A percentile compares a stretch with the other conserved stretches of the same genome.
Conservation (phyloP, 2,113 vertebrate species). For the Passer montanus region DNA sequence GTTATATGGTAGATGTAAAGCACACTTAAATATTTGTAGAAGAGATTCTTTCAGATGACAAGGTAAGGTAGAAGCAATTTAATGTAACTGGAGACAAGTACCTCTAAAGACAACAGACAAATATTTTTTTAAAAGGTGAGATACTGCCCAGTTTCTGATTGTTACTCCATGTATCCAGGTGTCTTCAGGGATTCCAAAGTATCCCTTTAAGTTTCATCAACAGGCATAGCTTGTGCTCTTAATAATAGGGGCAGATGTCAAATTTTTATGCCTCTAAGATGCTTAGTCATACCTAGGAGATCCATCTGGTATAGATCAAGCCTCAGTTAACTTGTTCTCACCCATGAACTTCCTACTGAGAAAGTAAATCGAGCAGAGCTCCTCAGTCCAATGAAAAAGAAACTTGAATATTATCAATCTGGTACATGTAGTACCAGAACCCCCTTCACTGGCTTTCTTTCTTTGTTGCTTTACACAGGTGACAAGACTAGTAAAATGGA, state of each 20-base stretch:
- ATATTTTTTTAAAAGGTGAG: not conserved
- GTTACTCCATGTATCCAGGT: not conserved
- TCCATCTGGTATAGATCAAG: conserved; percentile 44
- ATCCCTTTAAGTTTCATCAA: not conserved
- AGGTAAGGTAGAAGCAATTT: not conserved
- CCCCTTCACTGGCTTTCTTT: not conserved
- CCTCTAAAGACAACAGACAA: not conserved
- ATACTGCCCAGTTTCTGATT: not conserved
- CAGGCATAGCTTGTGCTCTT: not conserved
- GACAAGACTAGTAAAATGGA: not conserved
- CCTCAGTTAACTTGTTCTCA: conserved; percentile 57
- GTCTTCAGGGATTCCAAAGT: not conserved
- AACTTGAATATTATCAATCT: not conserved
- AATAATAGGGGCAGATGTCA: conserved; percentile 41
- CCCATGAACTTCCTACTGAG: conserved; percentile 37
- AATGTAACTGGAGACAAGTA: not conserved
- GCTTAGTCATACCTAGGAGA: not conserved
- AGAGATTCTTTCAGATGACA: not conserved
- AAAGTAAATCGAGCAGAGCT: conserved; percentile 32
- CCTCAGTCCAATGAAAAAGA: conserved; percentile 3
- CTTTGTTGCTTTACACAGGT: conserved; percentile 25
- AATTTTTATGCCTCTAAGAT: conserved; percentile 26
- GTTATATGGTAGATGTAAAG: not conserved
- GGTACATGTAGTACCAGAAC: not conserved
- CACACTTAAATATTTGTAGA: not conserved